Conservation (phyloP, 2,888 invertebrate genomes). For the Strigamia transsilvanica region DNA sequence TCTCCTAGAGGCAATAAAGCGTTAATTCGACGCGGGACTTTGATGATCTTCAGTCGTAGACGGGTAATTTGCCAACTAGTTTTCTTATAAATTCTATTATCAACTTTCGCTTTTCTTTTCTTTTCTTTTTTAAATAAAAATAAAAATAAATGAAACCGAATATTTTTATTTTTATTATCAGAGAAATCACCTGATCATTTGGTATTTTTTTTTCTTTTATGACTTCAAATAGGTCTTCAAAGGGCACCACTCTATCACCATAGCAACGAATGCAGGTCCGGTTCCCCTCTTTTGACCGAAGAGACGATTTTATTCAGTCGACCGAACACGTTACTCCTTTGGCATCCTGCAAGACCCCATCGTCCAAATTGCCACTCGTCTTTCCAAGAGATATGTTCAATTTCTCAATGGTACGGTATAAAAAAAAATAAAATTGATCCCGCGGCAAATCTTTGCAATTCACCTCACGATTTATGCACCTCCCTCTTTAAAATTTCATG, state of each 20-base stretch:
- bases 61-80: not conserved
- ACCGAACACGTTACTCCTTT: constrained; percentile 17
- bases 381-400: constrained; percentile 14
- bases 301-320: constrained; percentile 34
- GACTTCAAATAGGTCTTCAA: not conserved
- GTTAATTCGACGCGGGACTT: constrained; percentile 14
- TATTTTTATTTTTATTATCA: too few relatives aligned
- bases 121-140: not conserved
- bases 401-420: not conserved
- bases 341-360: constrained; percentile 2
- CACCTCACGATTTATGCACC: constrained; percentile 20
- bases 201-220: not conserved
- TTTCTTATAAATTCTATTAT: not conserved
- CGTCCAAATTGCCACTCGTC: constrained; percentile 29
- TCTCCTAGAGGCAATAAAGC: constrained; percentile 1
- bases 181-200: not conserved
- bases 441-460: constrained; percentile 9
- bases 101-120: not conserved
- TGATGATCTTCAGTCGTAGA: not conserved
- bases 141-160: too few relatives aligned
- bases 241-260: constrained; percentile 6
- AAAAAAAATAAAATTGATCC: constrained; percentile 13
- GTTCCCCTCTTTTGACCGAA: not conserved
- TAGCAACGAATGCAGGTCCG: constrained; percentile 22
- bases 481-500: not conserved